Evolutionary conservation across 1,140 invertebrate genomes (phyloP), one percentile per base, ranked within the genome.

Genomic region (Vanessa atalanta): DNA sequence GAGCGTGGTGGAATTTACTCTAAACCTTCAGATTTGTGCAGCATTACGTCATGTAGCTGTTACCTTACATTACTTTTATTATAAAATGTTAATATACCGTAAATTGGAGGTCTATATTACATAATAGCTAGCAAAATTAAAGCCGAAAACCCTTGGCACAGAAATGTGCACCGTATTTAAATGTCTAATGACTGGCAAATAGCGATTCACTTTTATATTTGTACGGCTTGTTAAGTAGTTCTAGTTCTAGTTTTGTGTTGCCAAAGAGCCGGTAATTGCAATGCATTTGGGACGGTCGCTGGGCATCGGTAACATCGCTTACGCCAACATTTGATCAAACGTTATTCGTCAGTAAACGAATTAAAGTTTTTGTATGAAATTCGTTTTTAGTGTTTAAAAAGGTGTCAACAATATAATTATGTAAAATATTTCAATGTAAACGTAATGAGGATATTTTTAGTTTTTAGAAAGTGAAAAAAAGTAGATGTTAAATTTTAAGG

Each of bases 201-300:
- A 61, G 48, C 48, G 47, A 74, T 69, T 74, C 65, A 67, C 47
- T 73, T 55, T 74, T 74, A 65, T 74, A 69, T 74, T 69, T 74
- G 48, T 48, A 73, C 60, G 48, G 67, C 48, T 73, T 53, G 65
- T 68, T 68, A 73, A 73, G 55, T 73, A 73, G 72, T 63, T 68
- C 72, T 69, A 68, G 64, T 73, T 43, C 65, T 53, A 73, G 72
- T 69, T 55, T 50, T 16, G 66, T 69, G 66, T 74, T 74, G 72
- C 72, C 65, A 74, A 74, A 74, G 66, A 65, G 48, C 37, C 65
- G 48, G 66, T 74, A 69, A 74, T 74, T 74, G 72, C 72, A 47
- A 74, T 74, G 66, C 66, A 69, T 74, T 74, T 53, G 61, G 72
- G 72, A 74, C 72, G 72, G 57, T 74, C 61, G 66, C 26, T 74